Conservation (phyloP, 2,113 vertebrate genomes). For the Corythaeola cristata region DNA sequence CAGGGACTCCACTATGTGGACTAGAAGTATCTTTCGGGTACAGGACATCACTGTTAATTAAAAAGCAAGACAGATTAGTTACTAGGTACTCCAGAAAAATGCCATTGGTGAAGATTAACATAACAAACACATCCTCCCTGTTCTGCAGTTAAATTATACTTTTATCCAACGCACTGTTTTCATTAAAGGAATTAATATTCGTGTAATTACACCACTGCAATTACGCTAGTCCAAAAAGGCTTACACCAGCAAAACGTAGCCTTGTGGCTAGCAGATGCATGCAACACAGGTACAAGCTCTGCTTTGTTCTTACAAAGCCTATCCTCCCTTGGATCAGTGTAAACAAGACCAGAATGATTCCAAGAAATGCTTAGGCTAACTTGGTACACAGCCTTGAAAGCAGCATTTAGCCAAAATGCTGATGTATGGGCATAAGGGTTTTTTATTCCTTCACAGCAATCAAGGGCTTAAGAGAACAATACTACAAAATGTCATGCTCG, state of each 20-base stretch:
- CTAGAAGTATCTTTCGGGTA: conserved; percentile 96
- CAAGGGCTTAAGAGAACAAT: neutral
- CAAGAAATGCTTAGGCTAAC: neutral
- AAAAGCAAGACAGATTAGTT: conserved; percentile 18
- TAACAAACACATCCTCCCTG: neutral
- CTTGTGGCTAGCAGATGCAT: conserved; percentile 6
- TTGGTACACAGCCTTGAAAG: neutral
- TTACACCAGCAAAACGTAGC: conserved; percentile 26
- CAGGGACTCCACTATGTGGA: conserved; percentile 92
- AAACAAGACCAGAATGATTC: neutral
- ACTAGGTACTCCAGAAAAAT: neutral
- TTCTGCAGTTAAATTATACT: conserved; percentile 38
- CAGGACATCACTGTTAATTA: conserved; percentile 86
- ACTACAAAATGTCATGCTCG: rapidly evolving
- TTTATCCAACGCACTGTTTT: conserved; percentile 1
- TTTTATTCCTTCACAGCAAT: neutral
- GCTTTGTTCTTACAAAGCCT: conserved; percentile 46
- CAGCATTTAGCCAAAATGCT: conserved; percentile 13
- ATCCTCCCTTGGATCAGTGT: neutral
- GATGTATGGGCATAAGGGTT: neutral
- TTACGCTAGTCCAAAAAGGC: conserved; percentile 24
- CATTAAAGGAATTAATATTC: conserved; percentile 40
- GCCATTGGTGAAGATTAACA: neutral
- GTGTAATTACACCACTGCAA: conserved; percentile 14
- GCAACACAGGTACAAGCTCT: neutral